phyloP scores from a whole-genome alignment of 1,140 invertebrate species.

The Lucilia cuprina region DNA sequence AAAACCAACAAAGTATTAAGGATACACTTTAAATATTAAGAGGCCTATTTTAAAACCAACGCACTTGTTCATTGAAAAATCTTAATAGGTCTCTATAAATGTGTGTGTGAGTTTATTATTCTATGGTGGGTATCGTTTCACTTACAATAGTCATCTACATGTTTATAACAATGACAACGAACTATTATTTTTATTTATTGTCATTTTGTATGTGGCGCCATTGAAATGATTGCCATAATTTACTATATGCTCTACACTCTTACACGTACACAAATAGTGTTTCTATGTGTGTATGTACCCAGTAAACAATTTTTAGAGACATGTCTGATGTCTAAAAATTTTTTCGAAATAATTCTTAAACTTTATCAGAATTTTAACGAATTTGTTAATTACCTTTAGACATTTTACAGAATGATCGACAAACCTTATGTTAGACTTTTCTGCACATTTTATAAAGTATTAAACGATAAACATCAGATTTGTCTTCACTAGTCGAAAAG shows the following conservation, averaged over 20 bases:
- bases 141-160: conserved; percentile 12
- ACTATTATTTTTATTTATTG: conserved; percentile 33
- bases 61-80: no score
- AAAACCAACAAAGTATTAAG: background rate
- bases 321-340: no score
- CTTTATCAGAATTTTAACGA: no score
- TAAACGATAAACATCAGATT: no score
- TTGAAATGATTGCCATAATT: conserved; percentile 34
- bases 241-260: background rate
- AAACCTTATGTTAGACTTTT: no score
- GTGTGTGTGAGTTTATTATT: background rate
- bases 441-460: no score
- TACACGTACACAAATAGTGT: background rate
- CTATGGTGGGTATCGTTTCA: background rate
- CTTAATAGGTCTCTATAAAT: no score
- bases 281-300: background rate
- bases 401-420: no score
- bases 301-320: no score
- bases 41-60: background rate
- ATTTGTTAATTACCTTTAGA: no score
- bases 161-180: conserved; percentile 28
- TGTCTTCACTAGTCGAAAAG: no score
- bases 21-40: background rate
- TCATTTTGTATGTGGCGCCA: conserved; percentile 30
- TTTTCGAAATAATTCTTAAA: no score